Conservation (phyloP, 2,113 vertebrate species). For the Neogobius melanostomus region DNA sequence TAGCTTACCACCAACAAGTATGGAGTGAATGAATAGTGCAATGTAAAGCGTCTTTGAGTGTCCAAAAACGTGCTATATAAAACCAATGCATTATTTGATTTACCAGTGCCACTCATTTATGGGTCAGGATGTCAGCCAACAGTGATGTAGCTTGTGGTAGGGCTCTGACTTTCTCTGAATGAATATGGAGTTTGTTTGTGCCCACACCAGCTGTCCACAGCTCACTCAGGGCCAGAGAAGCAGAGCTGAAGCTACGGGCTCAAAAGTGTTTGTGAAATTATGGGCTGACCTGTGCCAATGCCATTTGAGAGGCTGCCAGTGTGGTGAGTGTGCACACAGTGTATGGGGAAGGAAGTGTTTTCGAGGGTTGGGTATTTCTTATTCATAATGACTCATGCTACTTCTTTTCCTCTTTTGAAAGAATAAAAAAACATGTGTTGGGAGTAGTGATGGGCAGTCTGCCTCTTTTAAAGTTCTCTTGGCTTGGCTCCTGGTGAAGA, state of each 20-base stretch:
- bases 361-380: neutral
- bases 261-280: slow-evolving; percentile 23
- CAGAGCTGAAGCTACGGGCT: slow-evolving; percentile 7
- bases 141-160: slow-evolving; percentile 31
- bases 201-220: slow-evolving; percentile 18
- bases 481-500: too few relatives aligned
- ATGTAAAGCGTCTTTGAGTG: too few relatives aligned
- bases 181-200: slow-evolving; percentile 16
- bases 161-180: slow-evolving; percentile 3
- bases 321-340: slow-evolving; percentile 1
- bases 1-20: too few relatives aligned
- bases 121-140: slow-evolving; percentile 2
- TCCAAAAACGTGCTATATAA: too few relatives aligned
- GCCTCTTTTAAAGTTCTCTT: too few relatives aligned
- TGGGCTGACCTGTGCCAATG: neutral
- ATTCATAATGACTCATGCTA: too few relatives aligned
- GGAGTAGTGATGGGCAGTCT: too few relatives aligned
- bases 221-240: slow-evolving; percentile 7
- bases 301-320: slow-evolving; percentile 13
- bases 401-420: too few relatives aligned
- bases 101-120: neutral
- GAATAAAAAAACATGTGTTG: too few relatives aligned
- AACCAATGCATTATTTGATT: neutral
- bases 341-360: neutral
- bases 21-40: too few relatives aligned